A percentile compares a stretch with the other conserved stretches of the same genome.
Conservation (phyloP, 2,797 vertebrate genomes). For the Sitta carolinensis region DNA sequence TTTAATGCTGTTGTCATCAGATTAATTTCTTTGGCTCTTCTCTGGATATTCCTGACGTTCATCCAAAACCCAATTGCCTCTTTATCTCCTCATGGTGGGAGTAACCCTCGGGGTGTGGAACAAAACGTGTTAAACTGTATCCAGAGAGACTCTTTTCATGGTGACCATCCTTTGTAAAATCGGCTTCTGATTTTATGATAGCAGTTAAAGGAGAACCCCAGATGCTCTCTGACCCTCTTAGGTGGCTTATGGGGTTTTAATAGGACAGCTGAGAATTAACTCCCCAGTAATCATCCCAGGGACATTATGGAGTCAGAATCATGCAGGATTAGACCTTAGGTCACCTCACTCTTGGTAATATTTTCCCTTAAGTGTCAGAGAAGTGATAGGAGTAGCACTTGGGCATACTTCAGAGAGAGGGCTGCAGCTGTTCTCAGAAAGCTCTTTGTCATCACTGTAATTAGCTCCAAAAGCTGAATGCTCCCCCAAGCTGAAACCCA, state of each 20-base stretch:
- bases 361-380: conserved; percentile 12
- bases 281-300: background rate
- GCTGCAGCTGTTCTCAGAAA: background rate
- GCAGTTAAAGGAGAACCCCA: conserved; percentile 41
- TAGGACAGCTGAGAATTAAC: conserved; percentile 57
- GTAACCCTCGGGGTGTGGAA: background rate
- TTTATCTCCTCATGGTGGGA: background rate
- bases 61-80: background rate
- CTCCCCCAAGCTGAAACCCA: background rate
- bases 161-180: background rate
- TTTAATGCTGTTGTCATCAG: background rate
- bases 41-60: background rate
- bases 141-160: background rate
- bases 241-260: conserved; percentile 58
- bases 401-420: background rate
- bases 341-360: conserved; percentile 18
- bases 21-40: background rate
- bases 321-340: conserved; percentile 18
- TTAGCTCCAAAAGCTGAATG: background rate
- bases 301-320: background rate
- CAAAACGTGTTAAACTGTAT: background rate
- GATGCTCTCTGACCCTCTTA: conserved; percentile 43
- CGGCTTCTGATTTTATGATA: conserved; percentile 39
- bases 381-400: background rate
- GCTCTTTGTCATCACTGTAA: background rate